Evolutionary conservation across 2,797 vertebrate genomes (phyloP), one percentile per base, ranked within the genome.

Genomic region (Diceros bicornis): DNA sequence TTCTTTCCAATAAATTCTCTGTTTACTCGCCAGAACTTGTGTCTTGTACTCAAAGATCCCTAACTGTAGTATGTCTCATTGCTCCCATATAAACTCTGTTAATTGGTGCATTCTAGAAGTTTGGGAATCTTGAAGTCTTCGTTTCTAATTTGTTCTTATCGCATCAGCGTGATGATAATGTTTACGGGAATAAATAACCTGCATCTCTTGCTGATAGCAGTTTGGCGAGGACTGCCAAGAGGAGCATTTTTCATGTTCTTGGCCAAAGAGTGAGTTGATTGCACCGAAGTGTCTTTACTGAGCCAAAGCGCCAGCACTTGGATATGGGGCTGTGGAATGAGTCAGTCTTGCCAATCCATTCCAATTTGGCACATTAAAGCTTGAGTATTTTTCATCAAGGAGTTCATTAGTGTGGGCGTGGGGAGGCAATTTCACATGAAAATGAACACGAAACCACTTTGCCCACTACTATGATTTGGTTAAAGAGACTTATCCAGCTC

Each of bases 221-320:
- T 69, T 87, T 61, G 47, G 55, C 9, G 16, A 47, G 57, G 37
- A 27, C n/a, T 50, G 34, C 8, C 29, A 7, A 1, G 7, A 57
- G 59, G 44, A 72, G 16, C 32, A 8, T 78, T 37, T 61, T 77
- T 77, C 6, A 10, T 4, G 6, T 83, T 61, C 89, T 66, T 23
- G 75, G 75, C 29, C 41, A 8, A 20, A n/a, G 59, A n/a, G 32
- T n/a, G 16, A 1, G 27, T 50, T 25, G 13, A 81, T 17, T 8
- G 44, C 62, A 1, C 1, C 44, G 55, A 77, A 0, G 23, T 27
- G 8, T 64, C 4, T 14, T 32, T 6, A 12, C 13, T 2, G 90
- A 83, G 92, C 44, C 7, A 27, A 2, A 64, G n/a, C 2, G 1
- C 59, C 6, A 0, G 23, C 0, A 1, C 59, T 23, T 57, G 61